These are phyloP conservation scores for Triplophysa dalaica DNA, from an alignment of 2,113 vertebrate genomes.

Conservation along the genomic window DNA sequence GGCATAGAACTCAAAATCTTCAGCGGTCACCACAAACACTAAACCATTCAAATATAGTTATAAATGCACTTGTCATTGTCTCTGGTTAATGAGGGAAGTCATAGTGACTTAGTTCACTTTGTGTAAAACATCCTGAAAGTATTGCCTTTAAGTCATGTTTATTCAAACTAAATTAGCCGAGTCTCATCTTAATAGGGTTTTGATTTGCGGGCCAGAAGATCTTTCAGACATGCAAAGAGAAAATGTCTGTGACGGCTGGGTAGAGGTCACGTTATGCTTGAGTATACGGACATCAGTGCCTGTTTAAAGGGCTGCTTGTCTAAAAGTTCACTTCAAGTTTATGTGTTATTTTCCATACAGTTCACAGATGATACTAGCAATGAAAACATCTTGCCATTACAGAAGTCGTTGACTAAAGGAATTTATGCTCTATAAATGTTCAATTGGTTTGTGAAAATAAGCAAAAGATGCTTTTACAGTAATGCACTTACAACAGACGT, in stretches of 20 bases:
- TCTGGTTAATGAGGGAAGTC: background rate
- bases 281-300: conserved; percentile 59
- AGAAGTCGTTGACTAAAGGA: no score
- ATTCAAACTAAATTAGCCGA: conserved; percentile 57
- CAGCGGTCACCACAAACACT: background rate
- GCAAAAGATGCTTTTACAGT: no score
- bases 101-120: background rate
- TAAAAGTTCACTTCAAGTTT: conserved; percentile 20
- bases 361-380: background rate
- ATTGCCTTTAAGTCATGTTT: conserved; percentile 49
- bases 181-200: conserved; percentile 56
- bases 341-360: background rate
- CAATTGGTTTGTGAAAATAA: no score
- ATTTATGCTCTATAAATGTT: no score
- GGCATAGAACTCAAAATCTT: background rate
- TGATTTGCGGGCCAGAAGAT: conserved; percentile 61
- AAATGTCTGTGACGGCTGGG: conserved; percentile 56
- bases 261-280: conserved; percentile 50
- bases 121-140: background rate
- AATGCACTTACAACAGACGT: no score
- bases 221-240: conserved; percentile 42
- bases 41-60: background rate
- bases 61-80: background rate
- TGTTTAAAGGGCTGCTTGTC: conserved; percentile 48
- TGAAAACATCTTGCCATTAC: background rate